A percentile compares a stretch with the other conserved stretches of the same genome.
Conservation (phyloP, 2,113 vertebrate genomes). For the Leptobrachium leishanense region DNA sequence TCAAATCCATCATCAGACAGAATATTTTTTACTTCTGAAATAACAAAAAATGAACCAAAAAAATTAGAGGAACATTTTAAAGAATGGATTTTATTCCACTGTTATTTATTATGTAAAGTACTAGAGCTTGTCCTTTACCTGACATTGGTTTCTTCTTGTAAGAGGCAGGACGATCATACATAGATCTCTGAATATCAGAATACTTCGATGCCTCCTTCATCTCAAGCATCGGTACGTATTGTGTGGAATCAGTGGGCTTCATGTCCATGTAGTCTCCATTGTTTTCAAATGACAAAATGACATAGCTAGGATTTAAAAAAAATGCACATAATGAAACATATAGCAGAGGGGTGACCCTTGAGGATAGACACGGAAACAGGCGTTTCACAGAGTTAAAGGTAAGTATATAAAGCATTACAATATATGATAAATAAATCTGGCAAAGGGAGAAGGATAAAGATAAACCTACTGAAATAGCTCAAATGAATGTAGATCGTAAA, state of each 20-base stretch:
- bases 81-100: no score
- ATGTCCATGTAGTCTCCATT: conserved; percentile 98
- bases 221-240: conserved; percentile 97
- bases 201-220: conserved; percentile 88
- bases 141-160: conserved; percentile 81
- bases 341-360: no score
- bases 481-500: no score
- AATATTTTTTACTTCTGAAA: conserved; percentile 82
- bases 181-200: conserved; percentile 82
- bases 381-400: no score
- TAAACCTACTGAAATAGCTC: no score
- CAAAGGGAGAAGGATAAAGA: no score
- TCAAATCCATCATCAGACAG: conserved; percentile 83
- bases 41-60: neutral
- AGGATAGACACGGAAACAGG: no score
- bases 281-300: conserved; percentile 95
- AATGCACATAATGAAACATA: neutral
- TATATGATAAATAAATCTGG: no score
- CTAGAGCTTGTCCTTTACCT: conserved; percentile 63
- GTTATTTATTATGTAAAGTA: no score
- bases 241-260: conserved; percentile 92
- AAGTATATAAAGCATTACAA: no score
- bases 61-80: no score
- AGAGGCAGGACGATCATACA: conserved; percentile 90
- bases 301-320: conserved; percentile 76